A percentile compares a stretch with the other conserved stretches of the same genome.
These are phyloP conservation scores for Thymallus thymallus DNA, from an alignment of 2,113 vertebrate genomes.

Conservation along the genomic window DNA sequence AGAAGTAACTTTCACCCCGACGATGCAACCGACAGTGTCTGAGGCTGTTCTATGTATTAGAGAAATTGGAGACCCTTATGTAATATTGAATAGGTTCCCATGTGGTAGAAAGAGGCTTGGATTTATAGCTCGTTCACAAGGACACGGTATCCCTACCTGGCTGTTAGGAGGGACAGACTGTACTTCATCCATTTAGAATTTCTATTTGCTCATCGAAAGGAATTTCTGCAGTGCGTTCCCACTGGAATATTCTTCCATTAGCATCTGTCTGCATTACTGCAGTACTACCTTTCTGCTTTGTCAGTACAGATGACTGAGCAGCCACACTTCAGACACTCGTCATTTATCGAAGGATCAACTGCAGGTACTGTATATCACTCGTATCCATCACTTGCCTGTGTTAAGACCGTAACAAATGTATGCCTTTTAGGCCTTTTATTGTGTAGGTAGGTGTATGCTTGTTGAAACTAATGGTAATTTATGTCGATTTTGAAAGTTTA, in stretches of 20 bases:
- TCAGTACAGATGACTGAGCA: conserved; percentile 41
- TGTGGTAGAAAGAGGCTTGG: conserved; percentile 48
- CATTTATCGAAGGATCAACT: conserved; percentile 26
- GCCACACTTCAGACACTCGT: not conserved
- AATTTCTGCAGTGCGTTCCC: not conserved
- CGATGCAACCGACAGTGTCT: conserved; percentile 60
- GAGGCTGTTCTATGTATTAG: conserved; percentile 61
- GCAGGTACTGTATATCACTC: conserved; percentile 30
- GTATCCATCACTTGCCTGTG: not conserved
- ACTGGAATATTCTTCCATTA: not conserved
- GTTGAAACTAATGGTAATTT: not conserved
- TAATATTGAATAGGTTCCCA: conserved; percentile 69
- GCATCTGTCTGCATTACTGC: not conserved
- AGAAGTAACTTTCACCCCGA: conserved; percentile 32
- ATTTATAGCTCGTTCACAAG: conserved; percentile 60
- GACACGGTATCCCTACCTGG: conserved; percentile 38
- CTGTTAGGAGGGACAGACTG: conserved; percentile 28
- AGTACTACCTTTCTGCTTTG: not conserved
- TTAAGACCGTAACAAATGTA: not conserved
- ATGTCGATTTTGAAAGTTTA: not conserved
- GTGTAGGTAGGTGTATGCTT: not conserved
- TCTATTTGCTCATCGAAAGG: too few relatives aligned
- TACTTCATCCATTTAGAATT: conserved; percentile 29
- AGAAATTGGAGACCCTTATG: conserved; percentile 68
- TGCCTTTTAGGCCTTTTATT: not conserved